Percentiles rank a stretch among this genome's conserved stretches.
These are phyloP conservation scores for Anser brachyrhynchus DNA, from an alignment of 2,113 vertebrate species.

Conservation along the genomic window DNA sequence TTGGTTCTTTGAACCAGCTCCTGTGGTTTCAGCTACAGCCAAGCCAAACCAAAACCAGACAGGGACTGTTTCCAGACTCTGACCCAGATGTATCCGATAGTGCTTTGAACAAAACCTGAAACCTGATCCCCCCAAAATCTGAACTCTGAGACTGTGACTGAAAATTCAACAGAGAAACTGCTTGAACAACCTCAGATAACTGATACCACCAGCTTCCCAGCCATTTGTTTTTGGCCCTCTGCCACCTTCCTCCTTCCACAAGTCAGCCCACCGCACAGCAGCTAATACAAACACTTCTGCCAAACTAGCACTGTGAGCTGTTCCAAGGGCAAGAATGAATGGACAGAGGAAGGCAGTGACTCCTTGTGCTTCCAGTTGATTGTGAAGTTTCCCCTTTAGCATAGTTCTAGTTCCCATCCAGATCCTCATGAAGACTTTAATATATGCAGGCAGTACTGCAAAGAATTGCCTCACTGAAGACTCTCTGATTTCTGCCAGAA, in stretches of 20 bases:
- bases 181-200: not conserved
- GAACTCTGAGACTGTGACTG: not conserved
- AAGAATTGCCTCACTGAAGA: not conserved
- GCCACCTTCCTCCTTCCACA: not conserved
- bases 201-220: not conserved
- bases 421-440: not conserved
- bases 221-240: not conserved
- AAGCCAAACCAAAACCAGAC: not conserved
- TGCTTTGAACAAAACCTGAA: conserved; percentile 13
- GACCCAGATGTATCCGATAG: not conserved
- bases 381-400: not conserved
- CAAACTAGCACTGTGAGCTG: not conserved
- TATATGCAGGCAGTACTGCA: not conserved
- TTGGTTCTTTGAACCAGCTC: not conserved
- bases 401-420: not conserved
- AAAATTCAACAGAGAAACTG: not conserved
- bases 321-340: not conserved
- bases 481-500: not conserved
- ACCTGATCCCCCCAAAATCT: not conserved
- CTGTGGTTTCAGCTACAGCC: not conserved
- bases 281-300: not conserved
- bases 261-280: not conserved
- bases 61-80: not conserved
- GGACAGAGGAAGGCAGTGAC: accelerated
- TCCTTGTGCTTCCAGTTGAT: not conserved